A percentile compares a stretch with the other conserved stretches of the same genome.
Conservation (phyloP, 2,888 invertebrate genomes). For the Brachyopa scutellaris region DNA sequence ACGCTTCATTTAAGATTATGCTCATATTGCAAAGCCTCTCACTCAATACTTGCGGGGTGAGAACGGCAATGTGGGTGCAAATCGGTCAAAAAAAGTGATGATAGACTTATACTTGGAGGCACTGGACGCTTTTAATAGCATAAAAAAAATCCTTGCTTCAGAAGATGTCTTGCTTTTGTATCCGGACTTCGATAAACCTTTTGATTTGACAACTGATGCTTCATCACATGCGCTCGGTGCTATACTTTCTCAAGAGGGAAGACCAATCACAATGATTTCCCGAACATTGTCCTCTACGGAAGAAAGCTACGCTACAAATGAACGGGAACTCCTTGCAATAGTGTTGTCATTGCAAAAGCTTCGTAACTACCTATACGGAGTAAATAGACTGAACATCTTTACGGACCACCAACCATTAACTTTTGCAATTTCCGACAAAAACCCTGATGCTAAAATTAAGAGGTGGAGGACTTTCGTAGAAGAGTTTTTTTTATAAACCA, state of each 20-base stretch:
- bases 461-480: too few relatives aligned
- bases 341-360: slow-evolving; percentile 52
- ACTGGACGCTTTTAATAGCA: background rate
- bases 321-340: slow-evolving; percentile 30
- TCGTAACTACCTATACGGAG: slow-evolving; percentile 38
- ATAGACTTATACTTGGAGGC: background rate
- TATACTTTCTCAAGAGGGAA: too few relatives aligned
- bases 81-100: background rate
- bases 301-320: slow-evolving; percentile 35
- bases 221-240: too few relatives aligned
- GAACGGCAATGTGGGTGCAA: background rate
- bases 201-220: slow-evolving; percentile 32
- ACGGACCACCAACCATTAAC: too few relatives aligned
- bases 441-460: too few relatives aligned
- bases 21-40: slow-evolving; percentile 4
- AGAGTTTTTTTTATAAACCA: too few relatives aligned
- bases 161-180: too few relatives aligned
- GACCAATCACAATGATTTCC: slow-evolving; percentile 48
- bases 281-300: slow-evolving; percentile 28
- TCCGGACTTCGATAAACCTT: slow-evolving; percentile 24
- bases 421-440: too few relatives aligned
- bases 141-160: too few relatives aligned
- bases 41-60: slow-evolving; percentile 12
- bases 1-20: background rate
- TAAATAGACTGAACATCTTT: slow-evolving; percentile 12